These are phyloP conservation scores for Morpho helenor DNA, from an alignment of 2,888 invertebrate genomes.

Conservation along the genomic window DNA sequence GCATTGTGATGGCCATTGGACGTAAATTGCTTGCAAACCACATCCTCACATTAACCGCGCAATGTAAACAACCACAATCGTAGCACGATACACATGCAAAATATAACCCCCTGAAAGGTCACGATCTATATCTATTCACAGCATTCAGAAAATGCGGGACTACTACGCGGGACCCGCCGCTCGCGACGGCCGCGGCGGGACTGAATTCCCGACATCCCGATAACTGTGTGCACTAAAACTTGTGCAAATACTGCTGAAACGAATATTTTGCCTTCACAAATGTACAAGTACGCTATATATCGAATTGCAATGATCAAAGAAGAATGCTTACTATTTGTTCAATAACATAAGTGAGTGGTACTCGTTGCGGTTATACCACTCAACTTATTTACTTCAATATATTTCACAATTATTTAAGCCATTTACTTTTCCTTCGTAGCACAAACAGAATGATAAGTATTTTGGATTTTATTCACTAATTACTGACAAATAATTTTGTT, in stretches of 20 bases:
- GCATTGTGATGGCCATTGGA: neutral
- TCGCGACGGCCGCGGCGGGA: slow-evolving; percentile 71
- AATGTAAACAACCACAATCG: neutral
- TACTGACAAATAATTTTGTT: too few species aligned
- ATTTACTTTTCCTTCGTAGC: too few species aligned
- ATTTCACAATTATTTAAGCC: too few species aligned
- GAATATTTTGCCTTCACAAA: neutral
- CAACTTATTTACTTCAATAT: too few species aligned
- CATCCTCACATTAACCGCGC: neutral
- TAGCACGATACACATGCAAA: neutral
- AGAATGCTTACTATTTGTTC: too few species aligned
- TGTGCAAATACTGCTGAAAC: slow-evolving; percentile 1
- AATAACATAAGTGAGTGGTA: too few species aligned
- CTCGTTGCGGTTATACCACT: too few species aligned
- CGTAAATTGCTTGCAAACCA: neutral
- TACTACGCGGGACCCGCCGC: slow-evolving; percentile 53
- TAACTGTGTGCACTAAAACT: slow-evolving; percentile 4
- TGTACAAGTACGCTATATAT: neutral
- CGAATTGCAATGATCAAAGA: too few species aligned
- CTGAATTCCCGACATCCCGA: slow-evolving; percentile 37
- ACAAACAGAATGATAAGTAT: too few species aligned
- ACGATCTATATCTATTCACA: neutral
- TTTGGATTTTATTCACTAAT: too few species aligned
- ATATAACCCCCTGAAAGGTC: slow-evolving; percentile 1
- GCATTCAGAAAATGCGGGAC: neutral